Conservation (phyloP, 2,797 vertebrate genomes). For the Syngnathus rostellatus region DNA sequence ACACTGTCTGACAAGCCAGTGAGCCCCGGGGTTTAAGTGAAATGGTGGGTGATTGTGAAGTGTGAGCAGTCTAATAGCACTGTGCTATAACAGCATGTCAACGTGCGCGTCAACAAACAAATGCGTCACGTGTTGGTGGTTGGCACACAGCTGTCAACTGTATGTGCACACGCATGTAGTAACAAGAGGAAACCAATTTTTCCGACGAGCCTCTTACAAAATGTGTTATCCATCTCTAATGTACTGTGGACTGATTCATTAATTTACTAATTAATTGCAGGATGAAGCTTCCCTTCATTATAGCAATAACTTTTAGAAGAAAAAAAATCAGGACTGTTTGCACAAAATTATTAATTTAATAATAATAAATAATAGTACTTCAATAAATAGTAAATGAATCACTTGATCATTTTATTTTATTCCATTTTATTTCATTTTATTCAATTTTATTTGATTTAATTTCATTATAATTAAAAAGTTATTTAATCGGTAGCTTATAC, state of each 20-base stretch:
- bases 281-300: not conserved
- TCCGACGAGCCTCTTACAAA: too few species aligned
- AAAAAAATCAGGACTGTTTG: not conserved
- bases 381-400: too few species aligned
- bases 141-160: slow-evolving; percentile 10
- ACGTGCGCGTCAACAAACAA: slow-evolving; percentile 14
- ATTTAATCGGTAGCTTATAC: too few species aligned
- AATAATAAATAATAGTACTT: too few species aligned
- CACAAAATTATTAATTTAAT: not conserved
- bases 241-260: too few species aligned
- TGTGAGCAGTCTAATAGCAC: slow-evolving; percentile 49
- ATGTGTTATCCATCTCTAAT: too few species aligned
- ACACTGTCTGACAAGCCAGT: slow-evolving; percentile 37
- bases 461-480: too few species aligned
- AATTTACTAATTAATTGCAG: too few species aligned
- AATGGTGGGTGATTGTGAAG: slow-evolving; percentile 54
- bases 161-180: not conserved
- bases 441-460: too few species aligned
- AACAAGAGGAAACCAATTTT: too few species aligned
- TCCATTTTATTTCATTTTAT: too few species aligned
- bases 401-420: too few species aligned
- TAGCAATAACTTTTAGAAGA: not conserved
- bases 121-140: slow-evolving; percentile 13
- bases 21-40: slow-evolving; percentile 45
- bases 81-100: slow-evolving; percentile 28